These are phyloP conservation scores for Atta colombica DNA, from an alignment of 1,140 invertebrate species.

Conservation along the genomic window DNA sequence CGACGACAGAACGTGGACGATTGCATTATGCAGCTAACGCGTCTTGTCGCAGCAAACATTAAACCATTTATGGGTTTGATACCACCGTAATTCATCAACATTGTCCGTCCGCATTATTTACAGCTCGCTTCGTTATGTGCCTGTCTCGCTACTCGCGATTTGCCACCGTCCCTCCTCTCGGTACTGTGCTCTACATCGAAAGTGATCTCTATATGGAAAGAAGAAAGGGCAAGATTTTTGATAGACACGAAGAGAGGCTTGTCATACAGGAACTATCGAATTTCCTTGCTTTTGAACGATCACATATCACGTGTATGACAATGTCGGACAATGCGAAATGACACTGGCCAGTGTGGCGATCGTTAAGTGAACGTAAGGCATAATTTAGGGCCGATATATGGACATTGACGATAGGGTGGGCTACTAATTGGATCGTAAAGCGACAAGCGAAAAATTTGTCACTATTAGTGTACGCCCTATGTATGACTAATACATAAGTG, in stretches of 20 bases:
- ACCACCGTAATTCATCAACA: constrained; percentile 85
- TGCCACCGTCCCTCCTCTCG: background rate
- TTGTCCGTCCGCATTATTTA: constrained; percentile 84
- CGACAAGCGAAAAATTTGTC: constrained; percentile 52
- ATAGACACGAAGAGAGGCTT: background rate
- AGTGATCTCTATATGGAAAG: background rate
- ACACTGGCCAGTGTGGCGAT: constrained; percentile 63
- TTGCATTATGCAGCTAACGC: constrained; percentile 80
- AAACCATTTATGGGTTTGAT: constrained; percentile 83
- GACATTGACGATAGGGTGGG: constrained; percentile 68
- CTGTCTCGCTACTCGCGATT: constrained; percentile 40
- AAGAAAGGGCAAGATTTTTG: constrained; percentile 15
- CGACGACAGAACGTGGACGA: constrained; percentile 69
- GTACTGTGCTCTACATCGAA: background rate
- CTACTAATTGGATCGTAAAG: constrained; percentile 66
- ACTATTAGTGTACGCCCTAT: constrained; percentile 42
- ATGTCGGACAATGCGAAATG: constrained; percentile 73
- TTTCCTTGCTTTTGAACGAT: constrained; percentile 67
- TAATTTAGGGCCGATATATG: constrained; percentile 65
- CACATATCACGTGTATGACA: constrained; percentile 41
- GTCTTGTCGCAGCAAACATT: constrained; percentile 80
- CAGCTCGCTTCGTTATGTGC: constrained; percentile 79
- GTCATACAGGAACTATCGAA: constrained; percentile 74
- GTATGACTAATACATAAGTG: background rate
- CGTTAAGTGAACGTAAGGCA: constrained; percentile 65